Percentiles rank a stretch among this genome's conserved stretches.
Evolutionary conservation across 2,113 vertebrate species (phyloP).

Genomic region (Caranx melampygus): DNA sequence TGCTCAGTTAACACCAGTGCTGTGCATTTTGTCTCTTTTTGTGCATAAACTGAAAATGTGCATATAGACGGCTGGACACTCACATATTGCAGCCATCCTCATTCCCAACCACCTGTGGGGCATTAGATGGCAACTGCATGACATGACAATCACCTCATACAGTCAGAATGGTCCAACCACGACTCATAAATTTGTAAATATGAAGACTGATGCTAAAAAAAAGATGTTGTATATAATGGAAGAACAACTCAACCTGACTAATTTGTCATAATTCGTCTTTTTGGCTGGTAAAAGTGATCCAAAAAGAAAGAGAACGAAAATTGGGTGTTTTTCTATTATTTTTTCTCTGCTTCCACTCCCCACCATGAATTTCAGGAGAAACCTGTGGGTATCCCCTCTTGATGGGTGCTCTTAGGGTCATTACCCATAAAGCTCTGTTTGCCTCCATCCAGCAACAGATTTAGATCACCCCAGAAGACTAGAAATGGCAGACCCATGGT

Average conservation of each 20-base stretch:
- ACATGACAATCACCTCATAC: not conserved
- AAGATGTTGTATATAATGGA: not conserved
- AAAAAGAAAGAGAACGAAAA: not conserved
- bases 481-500: conserved; percentile 54
- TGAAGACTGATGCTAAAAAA: not conserved
- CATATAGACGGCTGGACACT: no score
- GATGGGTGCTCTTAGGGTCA: conserved; percentile 62
- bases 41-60: no score
- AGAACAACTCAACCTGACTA: not conserved
- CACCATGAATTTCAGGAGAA: conserved; percentile 13
- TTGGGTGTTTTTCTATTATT: conserved; percentile 5
- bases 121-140: not conserved
- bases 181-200: not conserved
- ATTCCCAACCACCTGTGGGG: not conserved
- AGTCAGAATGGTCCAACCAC: not conserved
- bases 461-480: conserved; percentile 58
- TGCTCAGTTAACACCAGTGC: no score
- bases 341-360: conserved; percentile 9
- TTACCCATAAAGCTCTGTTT: conserved; percentile 65
- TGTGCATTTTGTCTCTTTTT: no score
- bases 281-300: not conserved
- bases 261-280: not conserved
- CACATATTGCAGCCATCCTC: no score
- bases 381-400: conserved; percentile 34
- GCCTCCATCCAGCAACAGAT: conserved; percentile 40